These are phyloP conservation scores for Dufourea novaeangliae DNA, from an alignment of 1,140 invertebrate species.

Conservation along the genomic window DNA sequence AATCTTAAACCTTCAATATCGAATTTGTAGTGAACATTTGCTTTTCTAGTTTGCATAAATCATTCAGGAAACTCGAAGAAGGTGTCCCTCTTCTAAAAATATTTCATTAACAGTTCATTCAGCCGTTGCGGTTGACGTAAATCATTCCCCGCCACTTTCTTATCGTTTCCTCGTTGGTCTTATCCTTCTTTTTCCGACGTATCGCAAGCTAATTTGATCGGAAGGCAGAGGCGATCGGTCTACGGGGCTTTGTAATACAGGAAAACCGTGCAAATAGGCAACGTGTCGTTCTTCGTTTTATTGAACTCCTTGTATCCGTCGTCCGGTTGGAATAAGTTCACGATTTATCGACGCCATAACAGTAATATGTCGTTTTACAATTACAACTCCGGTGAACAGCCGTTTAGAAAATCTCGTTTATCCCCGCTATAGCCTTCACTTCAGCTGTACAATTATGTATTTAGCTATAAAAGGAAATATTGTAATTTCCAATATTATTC, in stretches of 20 bases:
- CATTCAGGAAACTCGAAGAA: no score
- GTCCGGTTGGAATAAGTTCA: neutral
- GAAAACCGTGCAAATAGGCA: conserved; percentile 30
- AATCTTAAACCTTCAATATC: no score
- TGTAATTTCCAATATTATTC: no score
- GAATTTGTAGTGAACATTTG: neutral
- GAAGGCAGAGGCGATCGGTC: conserved; percentile 11
- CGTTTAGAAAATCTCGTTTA: conserved; percentile 3
- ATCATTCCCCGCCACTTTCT: conserved; percentile 1
- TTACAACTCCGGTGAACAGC: neutral
- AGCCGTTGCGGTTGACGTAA: neutral
- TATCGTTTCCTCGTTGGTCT: conserved; percentile 8
- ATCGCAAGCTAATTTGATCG: conserved; percentile 21
- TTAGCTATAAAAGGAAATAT: no score
- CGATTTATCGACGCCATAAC: conserved; percentile 10
- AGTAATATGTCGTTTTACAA: conserved; percentile 4
- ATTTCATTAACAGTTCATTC: neutral
- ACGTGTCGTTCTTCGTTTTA: conserved; percentile 22
- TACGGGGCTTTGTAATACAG: conserved; percentile 5
- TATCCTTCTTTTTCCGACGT: conserved; percentile 1
- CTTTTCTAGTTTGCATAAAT: neutral
- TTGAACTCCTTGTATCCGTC: conserved; percentile 33
- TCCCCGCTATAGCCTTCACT: neutral
- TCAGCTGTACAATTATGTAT: neutral
- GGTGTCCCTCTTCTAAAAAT: no score